Conservation (phyloP, 1,140 invertebrate genomes). For the Drosophila neocordata region DNA sequence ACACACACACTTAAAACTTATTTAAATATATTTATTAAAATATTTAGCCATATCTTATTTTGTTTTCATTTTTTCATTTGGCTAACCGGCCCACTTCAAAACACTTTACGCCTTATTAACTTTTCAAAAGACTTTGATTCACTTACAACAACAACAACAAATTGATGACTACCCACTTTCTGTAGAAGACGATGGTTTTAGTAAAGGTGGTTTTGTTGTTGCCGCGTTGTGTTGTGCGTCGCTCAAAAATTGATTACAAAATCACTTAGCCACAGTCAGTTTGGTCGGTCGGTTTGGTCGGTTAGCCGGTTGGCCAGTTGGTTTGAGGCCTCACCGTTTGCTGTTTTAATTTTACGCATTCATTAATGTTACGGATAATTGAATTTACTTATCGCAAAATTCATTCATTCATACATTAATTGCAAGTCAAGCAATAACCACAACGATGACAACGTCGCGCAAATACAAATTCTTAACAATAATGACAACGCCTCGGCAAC, state of each 20-base stretch:
- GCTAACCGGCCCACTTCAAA: slow-evolving; percentile 57
- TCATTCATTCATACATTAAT: slow-evolving; percentile 71
- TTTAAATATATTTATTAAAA: slow-evolving; percentile 68
- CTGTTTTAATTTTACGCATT: slow-evolving; percentile 79
- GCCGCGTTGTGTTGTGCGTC: slow-evolving; percentile 13
- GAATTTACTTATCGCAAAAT: slow-evolving; percentile 79
- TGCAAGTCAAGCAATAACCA: slow-evolving; percentile 50
- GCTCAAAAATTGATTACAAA: slow-evolving; percentile 66
- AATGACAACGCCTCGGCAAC: background rate
- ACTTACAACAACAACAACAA: slow-evolving; percentile 5
- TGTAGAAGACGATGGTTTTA: background rate
- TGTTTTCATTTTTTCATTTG: slow-evolving; percentile 4
- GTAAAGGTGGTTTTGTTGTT: background rate
- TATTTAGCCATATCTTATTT: slow-evolving; percentile 64
- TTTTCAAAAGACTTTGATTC: slow-evolving; percentile 26
- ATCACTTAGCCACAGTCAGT: slow-evolving; percentile 57
- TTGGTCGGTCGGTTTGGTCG: slow-evolving; percentile 20
- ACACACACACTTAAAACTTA: slow-evolving; percentile 25
- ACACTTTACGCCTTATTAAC: slow-evolving; percentile 63
- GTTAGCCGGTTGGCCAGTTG: slow-evolving; percentile 3
- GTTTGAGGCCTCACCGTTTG: slow-evolving; percentile 33
- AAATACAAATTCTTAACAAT: slow-evolving; percentile 15
- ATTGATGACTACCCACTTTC: slow-evolving; percentile 40
- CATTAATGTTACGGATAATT: slow-evolving; percentile 78
- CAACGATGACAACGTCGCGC: slow-evolving; percentile 17